Conservation (phyloP, 2,888 invertebrate species). For the Adineta ricciae region DNA sequence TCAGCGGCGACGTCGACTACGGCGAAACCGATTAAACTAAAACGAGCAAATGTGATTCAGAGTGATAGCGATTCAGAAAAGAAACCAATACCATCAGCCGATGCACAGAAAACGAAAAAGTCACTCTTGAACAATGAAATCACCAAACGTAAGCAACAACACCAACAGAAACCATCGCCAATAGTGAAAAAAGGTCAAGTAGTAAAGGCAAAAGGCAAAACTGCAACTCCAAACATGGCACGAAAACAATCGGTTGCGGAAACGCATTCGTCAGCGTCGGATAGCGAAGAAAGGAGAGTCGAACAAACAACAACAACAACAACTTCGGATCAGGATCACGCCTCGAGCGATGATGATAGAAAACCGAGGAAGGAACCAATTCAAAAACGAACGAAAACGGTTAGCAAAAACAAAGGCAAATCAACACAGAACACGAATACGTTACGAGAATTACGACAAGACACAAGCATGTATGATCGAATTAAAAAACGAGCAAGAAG, state of each 20-base stretch:
- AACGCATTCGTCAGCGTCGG: not conserved
- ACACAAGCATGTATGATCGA: not conserved
- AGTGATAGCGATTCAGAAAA: constrained; percentile 4
- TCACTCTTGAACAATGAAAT: not conserved
- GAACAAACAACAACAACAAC: not conserved
- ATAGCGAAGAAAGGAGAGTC: not conserved
- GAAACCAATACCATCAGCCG: not conserved
- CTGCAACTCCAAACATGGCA: not conserved
- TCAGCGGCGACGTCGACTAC: no score
- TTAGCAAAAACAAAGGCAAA: not conserved
- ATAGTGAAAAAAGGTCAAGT: not conserved
- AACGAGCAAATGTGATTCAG: not conserved
- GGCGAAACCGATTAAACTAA: not conserved
- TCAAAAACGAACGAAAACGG: not conserved
- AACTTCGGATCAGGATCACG: not conserved
- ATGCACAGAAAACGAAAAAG: not conserved
- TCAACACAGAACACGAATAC: not conserved
- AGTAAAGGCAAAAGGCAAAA: not conserved
- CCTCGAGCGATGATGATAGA: not conserved
- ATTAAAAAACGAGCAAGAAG: constrained; percentile 16
- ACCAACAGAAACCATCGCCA: not conserved
- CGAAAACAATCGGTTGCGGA: not conserved
- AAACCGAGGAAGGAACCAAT: not conserved
- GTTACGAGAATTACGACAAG: not conserved
- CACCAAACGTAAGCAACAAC: not conserved